Conservation (phyloP, 2,888 invertebrate genomes). For the Macaria notata region DNA sequence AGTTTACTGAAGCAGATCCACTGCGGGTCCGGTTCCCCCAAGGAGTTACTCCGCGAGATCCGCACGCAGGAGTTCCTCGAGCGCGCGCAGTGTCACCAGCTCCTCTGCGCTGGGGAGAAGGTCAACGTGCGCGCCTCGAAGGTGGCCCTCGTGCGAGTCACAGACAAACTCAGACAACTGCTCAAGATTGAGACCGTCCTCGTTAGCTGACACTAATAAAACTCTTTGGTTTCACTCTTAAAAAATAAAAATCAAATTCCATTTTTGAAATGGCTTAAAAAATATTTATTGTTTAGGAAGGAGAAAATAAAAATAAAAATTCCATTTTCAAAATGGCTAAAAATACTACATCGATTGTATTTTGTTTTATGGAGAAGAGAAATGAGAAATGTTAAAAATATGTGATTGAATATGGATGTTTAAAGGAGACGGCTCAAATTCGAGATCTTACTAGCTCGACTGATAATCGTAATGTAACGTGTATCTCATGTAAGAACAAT, state of each 20-base stretch:
- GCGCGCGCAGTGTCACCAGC: slow-evolving; percentile 90
- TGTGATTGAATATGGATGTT: slow-evolving; percentile 18
- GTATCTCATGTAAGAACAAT: slow-evolving; percentile 77
- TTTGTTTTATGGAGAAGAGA: too few species aligned
- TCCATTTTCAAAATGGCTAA: too few species aligned
- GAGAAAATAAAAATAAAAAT: too few species aligned
- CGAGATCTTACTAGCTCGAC: slow-evolving; percentile 67
- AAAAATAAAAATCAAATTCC: neutral
- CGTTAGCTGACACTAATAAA: slow-evolving; percentile 81
- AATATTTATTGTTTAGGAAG: neutral
- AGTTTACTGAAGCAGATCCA: slow-evolving; percentile 88
- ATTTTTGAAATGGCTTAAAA: neutral
- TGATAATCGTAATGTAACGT: slow-evolving; percentile 66
- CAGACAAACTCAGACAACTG: slow-evolving; percentile 90
- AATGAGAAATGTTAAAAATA: neutral
- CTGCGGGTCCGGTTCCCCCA: slow-evolving; percentile 81
- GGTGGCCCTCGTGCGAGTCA: slow-evolving; percentile 91
- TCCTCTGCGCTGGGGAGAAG: slow-evolving; percentile 89
- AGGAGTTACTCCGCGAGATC: slow-evolving; percentile 83
- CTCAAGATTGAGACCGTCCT: slow-evolving; percentile 90
- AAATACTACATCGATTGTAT: too few species aligned
- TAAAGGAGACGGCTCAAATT: slow-evolving; percentile 54
- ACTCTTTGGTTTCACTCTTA: slow-evolving; percentile 10
- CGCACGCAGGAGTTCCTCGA: slow-evolving; percentile 91
- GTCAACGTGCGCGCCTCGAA: slow-evolving; percentile 91